Conservation (phyloP, 2,113 vertebrate genomes). For the Stegostoma tigrinum region DNA sequence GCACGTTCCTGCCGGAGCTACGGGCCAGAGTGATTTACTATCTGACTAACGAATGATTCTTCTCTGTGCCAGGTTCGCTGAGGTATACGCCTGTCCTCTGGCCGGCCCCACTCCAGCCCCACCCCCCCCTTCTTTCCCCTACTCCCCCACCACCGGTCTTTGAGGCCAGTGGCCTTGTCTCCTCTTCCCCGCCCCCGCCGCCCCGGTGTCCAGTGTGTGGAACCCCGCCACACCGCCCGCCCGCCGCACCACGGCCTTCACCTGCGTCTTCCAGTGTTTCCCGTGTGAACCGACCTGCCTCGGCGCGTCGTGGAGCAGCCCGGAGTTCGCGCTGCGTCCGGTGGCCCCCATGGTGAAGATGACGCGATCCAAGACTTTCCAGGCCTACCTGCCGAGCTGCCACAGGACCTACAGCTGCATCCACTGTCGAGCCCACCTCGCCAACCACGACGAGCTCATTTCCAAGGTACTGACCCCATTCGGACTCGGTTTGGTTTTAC, state of each 20-base stretch:
- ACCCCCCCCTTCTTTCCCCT: no score
- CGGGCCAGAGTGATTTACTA: neutral
- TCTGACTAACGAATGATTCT: slow-evolving; percentile 25
- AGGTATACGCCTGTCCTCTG: neutral
- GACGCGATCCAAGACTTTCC: slow-evolving; percentile 99
- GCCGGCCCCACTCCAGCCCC: no score
- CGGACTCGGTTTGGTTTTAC: neutral
- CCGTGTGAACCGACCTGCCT: slow-evolving; percentile 96
- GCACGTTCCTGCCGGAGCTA: neutral
- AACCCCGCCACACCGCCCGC: slow-evolving; percentile 66
- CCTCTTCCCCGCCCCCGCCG: neutral
- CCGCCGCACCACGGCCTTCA: slow-evolving; percentile 94
- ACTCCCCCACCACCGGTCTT: neutral
- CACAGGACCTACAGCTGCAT: slow-evolving; percentile 99
- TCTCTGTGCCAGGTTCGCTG: slow-evolving; percentile 31
- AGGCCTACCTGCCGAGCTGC: slow-evolving; percentile 93
- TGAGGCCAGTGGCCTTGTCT: neutral
- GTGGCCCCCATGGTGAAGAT: slow-evolving; percentile 93
- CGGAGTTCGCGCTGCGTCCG: slow-evolving; percentile 63
- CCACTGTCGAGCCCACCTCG: slow-evolving; percentile 93
- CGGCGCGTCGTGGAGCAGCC: slow-evolving; percentile 90
- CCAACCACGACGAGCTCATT: slow-evolving; percentile 98
- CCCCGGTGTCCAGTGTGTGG: slow-evolving; percentile 62
- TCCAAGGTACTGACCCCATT: slow-evolving; percentile 74
- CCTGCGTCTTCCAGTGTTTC: slow-evolving; percentile 98